Conservation (phyloP, 2,888 invertebrate genomes). For the Acholoe squamosa region DNA sequence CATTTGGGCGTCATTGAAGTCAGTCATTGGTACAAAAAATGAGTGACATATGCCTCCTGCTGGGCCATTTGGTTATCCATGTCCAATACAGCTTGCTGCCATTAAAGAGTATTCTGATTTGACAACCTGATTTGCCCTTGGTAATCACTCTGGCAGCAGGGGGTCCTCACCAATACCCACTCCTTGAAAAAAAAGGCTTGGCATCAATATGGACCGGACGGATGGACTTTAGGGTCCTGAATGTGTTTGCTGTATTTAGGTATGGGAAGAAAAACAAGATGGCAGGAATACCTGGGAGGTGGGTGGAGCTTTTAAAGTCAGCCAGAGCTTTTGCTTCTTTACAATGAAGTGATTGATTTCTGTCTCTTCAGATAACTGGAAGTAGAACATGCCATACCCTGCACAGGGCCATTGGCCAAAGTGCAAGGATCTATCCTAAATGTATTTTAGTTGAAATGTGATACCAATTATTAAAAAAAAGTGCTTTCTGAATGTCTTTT, state of each 20-base stretch:
- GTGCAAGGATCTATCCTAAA: too few species aligned
- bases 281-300: background rate
- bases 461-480: too few species aligned
- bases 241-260: background rate
- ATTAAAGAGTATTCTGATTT: background rate
- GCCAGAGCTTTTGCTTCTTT: background rate
- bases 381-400: too few species aligned
- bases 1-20: background rate
- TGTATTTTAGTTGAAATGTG: too few species aligned
- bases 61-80: background rate
- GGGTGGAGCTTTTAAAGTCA: background rate
- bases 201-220: background rate
- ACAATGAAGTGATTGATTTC: background rate
- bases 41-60: background rate
- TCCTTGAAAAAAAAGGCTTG: background rate
- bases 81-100: background rate
- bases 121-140: background rate
- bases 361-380: background rate
- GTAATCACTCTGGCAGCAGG: background rate
- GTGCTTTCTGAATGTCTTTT: too few species aligned
- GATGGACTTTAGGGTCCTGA: background rate
- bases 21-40: background rate
- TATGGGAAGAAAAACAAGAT: background rate
- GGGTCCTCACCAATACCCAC: background rate
- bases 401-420: too few species aligned